Evolutionary conservation across 2,888 invertebrate species (phyloP), one percentile per base, ranked within the genome.

Genomic region (Hydroisotoma schaefferi): DNA sequence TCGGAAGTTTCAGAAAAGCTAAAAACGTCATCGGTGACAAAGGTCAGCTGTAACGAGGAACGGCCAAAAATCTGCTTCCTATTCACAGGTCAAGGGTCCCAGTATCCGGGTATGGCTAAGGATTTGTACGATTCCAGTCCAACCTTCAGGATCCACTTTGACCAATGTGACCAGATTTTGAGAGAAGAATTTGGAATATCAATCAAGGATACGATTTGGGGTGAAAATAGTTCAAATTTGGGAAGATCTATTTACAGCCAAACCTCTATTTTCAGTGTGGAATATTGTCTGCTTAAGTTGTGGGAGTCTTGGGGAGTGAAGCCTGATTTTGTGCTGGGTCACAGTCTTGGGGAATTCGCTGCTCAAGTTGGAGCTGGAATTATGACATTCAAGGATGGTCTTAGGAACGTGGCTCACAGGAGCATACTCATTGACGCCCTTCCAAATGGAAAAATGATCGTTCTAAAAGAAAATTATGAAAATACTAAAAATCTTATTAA

Each of bases 281-380:
- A 59, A 25, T 53, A 28, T 22, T 57, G 58, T 37, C 55, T 66
- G 3, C 28, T 63, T 1, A 55, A 55, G 27, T 27, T 63, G 1
- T 66, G 65, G 65, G 55, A 57, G 38, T 55, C 60, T 20, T 60
- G 63, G 55, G 63, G 65, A 2, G 38, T 66, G 3, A n/a, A 18
- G 3, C 65, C 65, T 18, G 60, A 60, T 26, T 44, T 20, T 18
- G 65, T 57, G 1, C 48, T 66, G 27, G 65, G 65, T 37, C 65
- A 66, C 49, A 66, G 65, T 33, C 33, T 66, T 4, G 65, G 65
- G 5, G 65, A 66, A 48, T 66, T 62, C 52, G 44, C 55, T 12
- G 65, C 65, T 18, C 59, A 62, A 1, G 65, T 66, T 2, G 57
- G 55, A n/a, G 57, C 57, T 47, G 63, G 60, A 18, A 53, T 63